Evolutionary conservation across 2,797 vertebrate species (phyloP).

Genomic region (Threskiornis aethiopicus): DNA sequence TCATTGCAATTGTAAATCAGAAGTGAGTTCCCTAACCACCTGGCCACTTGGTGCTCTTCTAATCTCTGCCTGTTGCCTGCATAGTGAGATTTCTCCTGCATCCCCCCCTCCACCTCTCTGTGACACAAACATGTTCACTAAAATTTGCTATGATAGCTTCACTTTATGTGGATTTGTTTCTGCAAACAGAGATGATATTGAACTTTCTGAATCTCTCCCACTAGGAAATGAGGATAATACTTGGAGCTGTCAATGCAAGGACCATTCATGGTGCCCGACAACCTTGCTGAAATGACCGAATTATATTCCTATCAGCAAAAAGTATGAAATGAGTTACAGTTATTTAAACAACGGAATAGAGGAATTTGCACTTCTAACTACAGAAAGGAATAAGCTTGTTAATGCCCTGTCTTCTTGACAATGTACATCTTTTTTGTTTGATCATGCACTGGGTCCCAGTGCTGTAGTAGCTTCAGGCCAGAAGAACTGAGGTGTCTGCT

Average conservation of each 20-base stretch:
- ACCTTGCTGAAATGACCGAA: slow-evolving; percentile 22
- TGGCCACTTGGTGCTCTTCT: slow-evolving; percentile 46
- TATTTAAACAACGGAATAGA: neutral
- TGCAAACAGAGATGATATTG: slow-evolving; percentile 16
- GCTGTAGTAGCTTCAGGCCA: neutral
- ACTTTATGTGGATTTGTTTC: slow-evolving; percentile 25
- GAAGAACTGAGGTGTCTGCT: neutral
- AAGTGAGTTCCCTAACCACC: slow-evolving; percentile 45
- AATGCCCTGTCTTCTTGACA: neutral
- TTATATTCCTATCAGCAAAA: slow-evolving; percentile 3
- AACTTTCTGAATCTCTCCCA: neutral
- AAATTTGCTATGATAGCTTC: slow-evolving; percentile 2
- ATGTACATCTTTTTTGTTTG: neutral
- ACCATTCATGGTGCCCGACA: neutral
- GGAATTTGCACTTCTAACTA: neutral
- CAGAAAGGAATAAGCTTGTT: neutral
- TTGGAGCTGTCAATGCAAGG: neutral
- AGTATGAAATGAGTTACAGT: neutral
- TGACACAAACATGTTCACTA: neutral
- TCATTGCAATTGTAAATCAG: slow-evolving; percentile 48
- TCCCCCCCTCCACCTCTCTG: neutral
- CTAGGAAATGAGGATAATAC: slow-evolving; percentile 1
- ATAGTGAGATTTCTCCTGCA: neutral
- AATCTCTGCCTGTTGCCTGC: neutral
- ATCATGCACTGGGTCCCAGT: neutral